phyloP scores from a whole-genome alignment of 2,888 invertebrate species.

The Dusona sp. region DNA sequence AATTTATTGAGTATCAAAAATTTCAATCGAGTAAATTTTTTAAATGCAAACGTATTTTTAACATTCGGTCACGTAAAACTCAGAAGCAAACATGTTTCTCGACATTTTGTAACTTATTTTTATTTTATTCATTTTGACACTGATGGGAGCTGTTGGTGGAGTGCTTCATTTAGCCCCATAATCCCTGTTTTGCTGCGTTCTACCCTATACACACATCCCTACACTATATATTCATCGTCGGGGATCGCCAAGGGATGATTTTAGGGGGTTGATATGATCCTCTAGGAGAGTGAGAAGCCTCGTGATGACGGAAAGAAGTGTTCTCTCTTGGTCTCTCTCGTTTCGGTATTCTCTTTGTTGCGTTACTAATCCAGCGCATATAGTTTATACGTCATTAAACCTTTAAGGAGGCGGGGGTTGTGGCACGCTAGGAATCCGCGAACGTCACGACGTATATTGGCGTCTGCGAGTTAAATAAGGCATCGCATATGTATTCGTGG shows the following conservation, averaged over 20 bases:
- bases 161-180: constrained; percentile 30
- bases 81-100: background rate
- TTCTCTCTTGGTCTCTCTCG: background rate
- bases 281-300: constrained; percentile 45
- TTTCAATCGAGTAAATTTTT: background rate
- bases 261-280: constrained; percentile 55
- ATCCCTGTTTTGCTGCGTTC: background rate
- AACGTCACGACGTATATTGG: constrained; percentile 83
- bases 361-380: constrained; percentile 83
- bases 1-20: too few relatives aligned
- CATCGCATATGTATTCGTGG: background rate
- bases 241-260: constrained; percentile 46
- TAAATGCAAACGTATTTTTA: background rate
- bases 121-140: constrained; percentile 4
- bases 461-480: constrained; percentile 67
- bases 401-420: constrained; percentile 26
- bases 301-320: constrained; percentile 31
- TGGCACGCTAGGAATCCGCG: constrained; percentile 81
- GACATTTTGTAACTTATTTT: background rate
- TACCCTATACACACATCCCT: background rate
- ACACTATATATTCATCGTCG: constrained; percentile 23
- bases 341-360: constrained; percentile 51
- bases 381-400: constrained; percentile 85
- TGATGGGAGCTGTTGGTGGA: background rate
- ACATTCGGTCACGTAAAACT: background rate